Percentiles rank a stretch among this genome's conserved stretches.
Evolutionary conservation across 2,888 invertebrate species (phyloP).

Genomic region (Netelia melanura): DNA sequence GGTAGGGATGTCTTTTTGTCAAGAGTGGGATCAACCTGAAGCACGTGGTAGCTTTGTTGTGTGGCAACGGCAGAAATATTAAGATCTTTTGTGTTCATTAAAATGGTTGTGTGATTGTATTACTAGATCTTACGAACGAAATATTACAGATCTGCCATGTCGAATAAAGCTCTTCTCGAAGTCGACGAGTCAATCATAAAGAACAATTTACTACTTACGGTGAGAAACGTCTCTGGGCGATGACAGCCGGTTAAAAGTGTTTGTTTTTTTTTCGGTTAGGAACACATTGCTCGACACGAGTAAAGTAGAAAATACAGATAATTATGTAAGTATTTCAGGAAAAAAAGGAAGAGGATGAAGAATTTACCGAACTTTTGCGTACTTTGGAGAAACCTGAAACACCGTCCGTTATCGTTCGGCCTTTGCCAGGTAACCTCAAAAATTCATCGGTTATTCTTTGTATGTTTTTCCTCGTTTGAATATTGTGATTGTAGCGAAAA

Average conservation of each 20-base stretch:
- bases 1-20: too few relatives aligned
- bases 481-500: neutral
- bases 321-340: constrained; percentile 82
- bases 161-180: constrained; percentile 87
- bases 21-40: too few relatives aligned
- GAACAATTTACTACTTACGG: constrained; percentile 85
- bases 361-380: constrained; percentile 87
- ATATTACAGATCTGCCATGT: constrained; percentile 61
- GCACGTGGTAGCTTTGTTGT: too few relatives aligned
- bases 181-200: constrained; percentile 88
- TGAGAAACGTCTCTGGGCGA: constrained; percentile 73
- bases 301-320: neutral
- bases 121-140: too few relatives aligned
- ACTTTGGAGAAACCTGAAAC: constrained; percentile 83
- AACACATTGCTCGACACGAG: neutral
- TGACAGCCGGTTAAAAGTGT: neutral
- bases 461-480: neutral
- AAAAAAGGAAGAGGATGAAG: constrained; percentile 86
- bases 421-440: constrained; percentile 87
- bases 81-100: too few relatives aligned
- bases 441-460: neutral
- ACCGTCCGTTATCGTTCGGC: constrained; percentile 89
- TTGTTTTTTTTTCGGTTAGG: constrained; percentile 37
- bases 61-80: too few relatives aligned
- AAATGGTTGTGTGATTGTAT: too few relatives aligned